Base-by-base conservation (phyloP, 92 coral and sea anemone species). In the Phenganax subtilis region DNA sequence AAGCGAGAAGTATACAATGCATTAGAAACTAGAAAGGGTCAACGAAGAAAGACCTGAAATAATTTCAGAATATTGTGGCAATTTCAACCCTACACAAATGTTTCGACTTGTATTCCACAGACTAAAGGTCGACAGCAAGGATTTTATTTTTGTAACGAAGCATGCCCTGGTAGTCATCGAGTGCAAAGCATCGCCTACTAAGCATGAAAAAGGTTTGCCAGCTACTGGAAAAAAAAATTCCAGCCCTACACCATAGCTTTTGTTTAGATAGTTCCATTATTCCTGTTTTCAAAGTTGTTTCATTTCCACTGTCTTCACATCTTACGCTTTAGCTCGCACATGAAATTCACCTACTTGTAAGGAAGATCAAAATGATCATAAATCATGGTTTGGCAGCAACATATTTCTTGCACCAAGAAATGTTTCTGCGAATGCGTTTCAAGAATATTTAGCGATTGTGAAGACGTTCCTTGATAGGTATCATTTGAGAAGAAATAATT, bases 71-170 rank as follows among this genome's bases (percentile, higher is more conserved):
- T 59, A 7, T 59, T 3, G 5, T 4, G 17, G 17, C 65, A 27
- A 17, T 3, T n/a, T n/a, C n/a, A n/a, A n/a, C n/a, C n/a, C n/a
- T n/a, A n/a, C n/a, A n/a, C 20, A 27, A 64, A 64, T 64, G 12
- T 27, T 27, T 64, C 37, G 71, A 9, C 57, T 75, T 75, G 80
- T 75, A 8, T 75, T 55, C 12, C 80, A 75, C 16, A 66, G 67
- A 17, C 80, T 55, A 61, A 75, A 11, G 16, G 25, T 20, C 54
- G 67, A 75, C 37, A 54, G 67, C 30, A 25, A 58, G 3, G 80
- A 75, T 55, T 75, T 75, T 57, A 17, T 75, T 10, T 55, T 0
- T 30, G 10, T 75, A 1, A 61, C 60, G 16, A 17, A 7, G 3
- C 9, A 27, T 20, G 80, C 65, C 44, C 20, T 75, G 44, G 28